phyloP scores from a whole-genome alignment of 1,140 invertebrate species.

The Bombus difficillimus region DNA sequence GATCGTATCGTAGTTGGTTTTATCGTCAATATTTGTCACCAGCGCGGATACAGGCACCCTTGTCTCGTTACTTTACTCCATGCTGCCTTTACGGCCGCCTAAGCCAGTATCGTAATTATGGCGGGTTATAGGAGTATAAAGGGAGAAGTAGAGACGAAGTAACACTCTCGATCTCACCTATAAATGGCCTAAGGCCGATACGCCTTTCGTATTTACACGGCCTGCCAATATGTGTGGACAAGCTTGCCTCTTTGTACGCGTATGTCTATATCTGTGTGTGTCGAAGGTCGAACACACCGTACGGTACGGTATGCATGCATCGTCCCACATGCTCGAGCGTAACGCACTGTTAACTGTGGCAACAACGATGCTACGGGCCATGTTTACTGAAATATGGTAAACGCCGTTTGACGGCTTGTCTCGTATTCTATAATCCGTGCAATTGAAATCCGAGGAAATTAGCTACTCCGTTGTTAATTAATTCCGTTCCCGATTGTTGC shows the following conservation, averaged over 20 bases:
- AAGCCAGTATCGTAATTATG: conserved; percentile 68
- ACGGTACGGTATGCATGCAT: too few species aligned
- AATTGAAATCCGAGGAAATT: conserved; percentile 37
- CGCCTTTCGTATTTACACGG: conserved; percentile 42
- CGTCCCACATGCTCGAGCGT: conserved; percentile 16
- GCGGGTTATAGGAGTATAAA: conserved; percentile 67
- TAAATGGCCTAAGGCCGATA: conserved; percentile 48
- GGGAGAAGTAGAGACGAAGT: conserved; percentile 35
- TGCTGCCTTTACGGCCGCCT: conserved; percentile 47
- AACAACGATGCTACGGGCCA: not conserved
- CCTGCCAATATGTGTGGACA: not conserved
- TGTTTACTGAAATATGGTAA: conserved; percentile 45
- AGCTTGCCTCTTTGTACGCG: not conserved
- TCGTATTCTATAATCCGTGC: conserved; percentile 15
- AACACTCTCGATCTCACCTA: conserved; percentile 51
- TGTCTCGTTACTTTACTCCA: conserved; percentile 46
- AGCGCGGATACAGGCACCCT: conserved; percentile 42
- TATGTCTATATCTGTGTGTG: not conserved
- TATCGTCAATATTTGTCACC: conserved; percentile 65
- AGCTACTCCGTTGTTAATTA: conserved; percentile 33
- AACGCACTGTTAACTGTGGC: conserved; percentile 35
- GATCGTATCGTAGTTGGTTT: conserved; percentile 50
- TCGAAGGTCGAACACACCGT: conserved; percentile 10
- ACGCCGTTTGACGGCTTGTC: not conserved
- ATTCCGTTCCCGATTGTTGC: not conserved